Base-by-base conservation (phyloP, 2,888 invertebrate genomes). In the Luperina testacea region DNA sequence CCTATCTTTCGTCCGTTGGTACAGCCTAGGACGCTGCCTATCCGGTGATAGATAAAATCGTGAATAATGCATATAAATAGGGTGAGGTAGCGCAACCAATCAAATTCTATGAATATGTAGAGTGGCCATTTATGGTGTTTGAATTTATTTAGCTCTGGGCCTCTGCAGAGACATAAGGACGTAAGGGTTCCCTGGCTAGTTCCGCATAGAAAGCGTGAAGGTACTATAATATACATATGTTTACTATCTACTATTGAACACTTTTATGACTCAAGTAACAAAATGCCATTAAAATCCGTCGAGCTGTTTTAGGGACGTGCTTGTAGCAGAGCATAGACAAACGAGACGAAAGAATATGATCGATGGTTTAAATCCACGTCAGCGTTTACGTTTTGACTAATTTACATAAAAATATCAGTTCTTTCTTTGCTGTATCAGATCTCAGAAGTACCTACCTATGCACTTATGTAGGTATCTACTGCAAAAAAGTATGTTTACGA, bases 21-120 rank as follows among this genome's bases (percentile, higher is more conserved):
- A 71, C 77, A 77, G 63, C 38, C 71, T 86, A 74, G 64, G 71
- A 74, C 78, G 73, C 86, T 71, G 75, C 75, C 74, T 85, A 80
- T 77, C 87, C 72, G 53, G 72, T 68, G 67, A 77, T 81, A 79
- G 85, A 81, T 84, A 86, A 85, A 75, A 85, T 87, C 69, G 75
- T 87, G 87, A 84, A 87, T 86, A 85, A 87, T 86, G 82, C 87
- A 87, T 87, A 87, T 53, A 85, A 78, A 87, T 73, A 77, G 64
- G 70, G 53, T 77, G 82, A 85, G 76, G 71, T 85, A 84, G 87
- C 57, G 45, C 65, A 85, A 73, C 85, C 79, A 86, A 87, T 86
- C 78, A 84, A 87, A 79, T 82, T 85, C 72, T 73, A 82, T 87
- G 85, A 86, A 86, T 87, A 87, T 85, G 78, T 86, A 85, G 73